Conservation (phyloP, 2,113 vertebrate species). For the Osmerus eperlanus region DNA sequence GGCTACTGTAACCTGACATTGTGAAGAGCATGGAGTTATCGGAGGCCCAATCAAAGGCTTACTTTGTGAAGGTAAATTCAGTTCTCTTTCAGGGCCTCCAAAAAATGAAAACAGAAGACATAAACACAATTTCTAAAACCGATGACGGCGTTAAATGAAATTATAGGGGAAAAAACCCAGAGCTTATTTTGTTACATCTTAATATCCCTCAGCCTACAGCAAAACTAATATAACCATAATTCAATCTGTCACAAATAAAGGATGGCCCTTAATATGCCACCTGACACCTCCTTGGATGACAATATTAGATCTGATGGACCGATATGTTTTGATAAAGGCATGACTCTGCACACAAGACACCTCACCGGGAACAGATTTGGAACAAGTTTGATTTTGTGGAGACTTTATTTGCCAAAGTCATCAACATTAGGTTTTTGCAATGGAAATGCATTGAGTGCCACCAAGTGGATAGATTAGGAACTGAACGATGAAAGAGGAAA, state of each 20-base stretch:
- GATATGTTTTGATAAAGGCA: constrained; percentile 51
- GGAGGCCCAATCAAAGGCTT: constrained; percentile 1
- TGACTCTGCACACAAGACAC: constrained; percentile 14
- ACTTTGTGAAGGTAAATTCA: not conserved
- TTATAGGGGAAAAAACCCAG: constrained; percentile 59
- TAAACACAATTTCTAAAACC: constrained; percentile 45
- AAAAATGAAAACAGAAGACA: constrained; percentile 13
- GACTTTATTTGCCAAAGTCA: constrained; percentile 28
- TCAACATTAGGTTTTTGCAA: constrained; percentile 14
- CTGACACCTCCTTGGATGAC: constrained; percentile 57
- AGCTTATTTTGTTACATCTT: constrained; percentile 70
- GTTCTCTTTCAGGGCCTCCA: not conserved
- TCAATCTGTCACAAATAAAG: constrained; percentile 80
- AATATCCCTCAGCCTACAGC: constrained; percentile 67
- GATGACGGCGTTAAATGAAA: constrained; percentile 62
- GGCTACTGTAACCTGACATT: not conserved
- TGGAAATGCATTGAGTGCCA: constrained; percentile 41
- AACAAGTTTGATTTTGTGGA: constrained; percentile 22
- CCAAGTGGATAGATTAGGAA: constrained; percentile 45
- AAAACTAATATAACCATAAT: constrained; percentile 79
- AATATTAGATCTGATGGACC: constrained; percentile 38
- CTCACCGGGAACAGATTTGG: constrained; percentile 27
- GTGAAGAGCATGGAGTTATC: not conserved
- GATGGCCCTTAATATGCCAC: constrained; percentile 68
- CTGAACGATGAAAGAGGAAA: constrained; percentile 1